These are phyloP conservation scores for Opisthocomus hoazin DNA, from an alignment of 2,113 vertebrate genomes.

Conservation along the genomic window DNA sequence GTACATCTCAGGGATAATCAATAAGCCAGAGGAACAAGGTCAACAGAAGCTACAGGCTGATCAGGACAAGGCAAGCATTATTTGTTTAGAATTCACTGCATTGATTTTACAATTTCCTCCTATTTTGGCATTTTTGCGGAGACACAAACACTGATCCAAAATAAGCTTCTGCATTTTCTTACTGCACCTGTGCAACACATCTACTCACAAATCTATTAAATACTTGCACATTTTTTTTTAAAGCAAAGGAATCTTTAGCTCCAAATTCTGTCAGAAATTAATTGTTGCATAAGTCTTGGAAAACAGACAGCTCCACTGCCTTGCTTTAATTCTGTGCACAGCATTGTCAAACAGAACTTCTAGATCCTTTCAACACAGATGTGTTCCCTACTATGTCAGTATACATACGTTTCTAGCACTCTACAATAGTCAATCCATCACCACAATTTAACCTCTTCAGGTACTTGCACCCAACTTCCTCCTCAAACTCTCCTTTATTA, in stretches of 20 bases:
- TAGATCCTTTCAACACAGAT: background rate
- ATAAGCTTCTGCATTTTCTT: background rate
- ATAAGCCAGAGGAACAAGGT: background rate
- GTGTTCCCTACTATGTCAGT: background rate
- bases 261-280: background rate
- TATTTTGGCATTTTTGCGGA: background rate
- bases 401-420: background rate
- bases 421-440: background rate
- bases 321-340: background rate
- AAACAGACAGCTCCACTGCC: background rate
- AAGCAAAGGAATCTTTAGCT: background rate
- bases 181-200: background rate
- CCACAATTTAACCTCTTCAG: background rate
- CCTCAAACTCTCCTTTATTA: background rate
- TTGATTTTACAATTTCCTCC: background rate
- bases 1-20: background rate
- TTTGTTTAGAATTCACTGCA: background rate
- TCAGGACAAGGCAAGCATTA: background rate
- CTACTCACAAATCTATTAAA: background rate
- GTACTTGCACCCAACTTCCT: rapidly evolving
- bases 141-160: background rate
- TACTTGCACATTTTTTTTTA: background rate
- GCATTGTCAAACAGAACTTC: background rate
- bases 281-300: background rate
- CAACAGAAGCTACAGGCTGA: background rate